These are phyloP conservation scores for Pao palembangensis DNA, from an alignment of 2,113 vertebrate species.

Conservation along the genomic window DNA sequence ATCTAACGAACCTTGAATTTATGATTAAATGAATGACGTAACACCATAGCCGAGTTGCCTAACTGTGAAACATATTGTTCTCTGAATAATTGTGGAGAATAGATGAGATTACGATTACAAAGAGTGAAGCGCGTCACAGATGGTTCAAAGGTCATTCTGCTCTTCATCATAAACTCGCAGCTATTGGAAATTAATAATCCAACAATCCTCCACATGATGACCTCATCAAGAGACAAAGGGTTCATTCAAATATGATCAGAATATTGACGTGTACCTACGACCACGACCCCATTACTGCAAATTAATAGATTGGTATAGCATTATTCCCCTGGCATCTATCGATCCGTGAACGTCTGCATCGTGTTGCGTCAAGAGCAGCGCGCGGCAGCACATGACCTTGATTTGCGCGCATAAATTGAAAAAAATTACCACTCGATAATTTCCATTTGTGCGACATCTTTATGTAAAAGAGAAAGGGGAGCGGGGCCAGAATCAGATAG, in stretches of 20 bases:
- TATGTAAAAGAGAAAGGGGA: conserved; percentile 65
- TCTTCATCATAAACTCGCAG: conserved; percentile 27
- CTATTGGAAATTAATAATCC: conserved; percentile 61
- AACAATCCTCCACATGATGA: conserved; percentile 60
- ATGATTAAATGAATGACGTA: no score
- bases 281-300: conserved; percentile 85
- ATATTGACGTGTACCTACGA: conserved; percentile 82
- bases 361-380: conserved; percentile 86
- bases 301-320: conserved; percentile 89
- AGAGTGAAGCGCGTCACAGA: neutral
- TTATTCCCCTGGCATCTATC: conserved; percentile 86
- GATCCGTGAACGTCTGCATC: conserved; percentile 87
- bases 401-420: conserved; percentile 78
- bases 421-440: conserved; percentile 76
- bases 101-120: neutral
- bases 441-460: conserved; percentile 70
- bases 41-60: no score
- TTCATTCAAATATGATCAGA: conserved; percentile 77
- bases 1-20: no score
- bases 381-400: conserved; percentile 84
- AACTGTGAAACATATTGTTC: no score
- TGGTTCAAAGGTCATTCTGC: conserved; percentile 29
- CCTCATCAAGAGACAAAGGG: conserved; percentile 66
- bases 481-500: conserved; percentile 61
- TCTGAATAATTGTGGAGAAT: neutral